Base-by-base conservation (phyloP, 2,888 invertebrate genomes). In the Cephus pygmeus region DNA sequence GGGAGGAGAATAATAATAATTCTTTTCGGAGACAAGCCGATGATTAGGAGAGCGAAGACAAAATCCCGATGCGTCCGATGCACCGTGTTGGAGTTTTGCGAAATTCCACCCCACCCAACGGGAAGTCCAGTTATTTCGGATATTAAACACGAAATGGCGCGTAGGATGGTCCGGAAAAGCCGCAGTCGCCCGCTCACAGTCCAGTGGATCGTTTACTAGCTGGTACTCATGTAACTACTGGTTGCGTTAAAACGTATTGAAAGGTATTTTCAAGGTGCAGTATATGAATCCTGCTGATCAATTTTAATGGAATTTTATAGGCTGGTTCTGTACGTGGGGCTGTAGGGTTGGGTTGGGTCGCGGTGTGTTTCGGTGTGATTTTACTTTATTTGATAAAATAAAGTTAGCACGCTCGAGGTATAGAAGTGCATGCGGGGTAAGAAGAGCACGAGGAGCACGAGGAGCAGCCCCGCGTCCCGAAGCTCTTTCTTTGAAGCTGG, bases 401-500 rank as follows among this genome's bases (percentile, higher is more conserved):
- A 56, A 56, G 56, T 56, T 56, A 56, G 56, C 56, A 56, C 56
- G 56, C 56, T 56, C 23, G 56, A 56, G 56, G 56, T 56, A 56
- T 56, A 56, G 56, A 23, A 56, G 56, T 6, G 75, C 33, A 78
- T 15, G 71, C 77, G 79, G 79, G 79, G 56, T 4, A 76, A 36
- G 69, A 79, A 40, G 76, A 75, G 77, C 76, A 75, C 73, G 78
- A 78, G 73, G 79, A 76, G 83, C 36, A 75, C 76, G 78, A 69
- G 79, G 75, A 78, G 83, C 82, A 79, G 80, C 84, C 83, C 87
- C 30, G 31, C 30, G 34, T 79, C 79, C 79, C 83, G 79, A 83
- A 86, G 86, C 82, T 89, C 89, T 89, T 89, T 88, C 89, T 89
- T 89, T 89, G 89, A 89, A 86, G 85, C 87, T 80, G 80, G 56